These are phyloP conservation scores for Pangasius krempfi DNA, from an alignment of 2,797 vertebrate species.

Conservation along the genomic window DNA sequence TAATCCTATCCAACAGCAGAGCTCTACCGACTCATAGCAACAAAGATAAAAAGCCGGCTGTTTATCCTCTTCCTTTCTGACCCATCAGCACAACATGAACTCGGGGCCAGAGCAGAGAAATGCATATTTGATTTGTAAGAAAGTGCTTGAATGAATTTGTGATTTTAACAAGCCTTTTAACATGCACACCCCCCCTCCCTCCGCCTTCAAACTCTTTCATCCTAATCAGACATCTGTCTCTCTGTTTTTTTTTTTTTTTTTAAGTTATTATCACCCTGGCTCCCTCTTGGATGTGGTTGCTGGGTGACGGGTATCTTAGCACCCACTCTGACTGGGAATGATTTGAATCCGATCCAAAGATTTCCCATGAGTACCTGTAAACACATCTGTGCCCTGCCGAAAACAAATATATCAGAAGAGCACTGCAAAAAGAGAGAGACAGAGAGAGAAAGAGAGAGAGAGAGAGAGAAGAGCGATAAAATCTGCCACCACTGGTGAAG, in stretches of 20 bases:
- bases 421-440: constrained; percentile 62
- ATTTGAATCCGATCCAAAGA: constrained; percentile 99
- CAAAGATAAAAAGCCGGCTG: constrained; percentile 67
- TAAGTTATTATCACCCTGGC: constrained; percentile 99
- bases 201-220: constrained; percentile 77
- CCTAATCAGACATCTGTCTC: constrained; percentile 99
- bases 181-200: constrained; percentile 80
- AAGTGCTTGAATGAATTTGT: constrained; percentile 97
- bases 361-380: constrained; percentile 99
- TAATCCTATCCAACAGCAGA: constrained; percentile 88
- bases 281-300: constrained; percentile 99
- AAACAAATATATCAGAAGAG: constrained; percentile 97
- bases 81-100: constrained; percentile 64
- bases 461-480: constrained; percentile 67
- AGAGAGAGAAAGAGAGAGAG: constrained; percentile 3
- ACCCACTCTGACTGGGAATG: constrained; percentile 99
- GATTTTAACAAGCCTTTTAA: constrained; percentile 95
- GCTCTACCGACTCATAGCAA: constrained; percentile 87
- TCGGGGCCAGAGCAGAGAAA: constrained; percentile 59
- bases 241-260: constrained; percentile 85
- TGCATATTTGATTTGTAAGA: constrained; percentile 94
- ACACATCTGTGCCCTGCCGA: constrained; percentile 98
- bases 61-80: constrained; percentile 67
- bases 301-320: constrained; percentile 99
- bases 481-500: constrained; percentile 80